A percentile compares a stretch with the other conserved stretches of the same genome.
phyloP scores from a whole-genome alignment of 2,888 invertebrate species.

The Trachelus iudaicus region DNA sequence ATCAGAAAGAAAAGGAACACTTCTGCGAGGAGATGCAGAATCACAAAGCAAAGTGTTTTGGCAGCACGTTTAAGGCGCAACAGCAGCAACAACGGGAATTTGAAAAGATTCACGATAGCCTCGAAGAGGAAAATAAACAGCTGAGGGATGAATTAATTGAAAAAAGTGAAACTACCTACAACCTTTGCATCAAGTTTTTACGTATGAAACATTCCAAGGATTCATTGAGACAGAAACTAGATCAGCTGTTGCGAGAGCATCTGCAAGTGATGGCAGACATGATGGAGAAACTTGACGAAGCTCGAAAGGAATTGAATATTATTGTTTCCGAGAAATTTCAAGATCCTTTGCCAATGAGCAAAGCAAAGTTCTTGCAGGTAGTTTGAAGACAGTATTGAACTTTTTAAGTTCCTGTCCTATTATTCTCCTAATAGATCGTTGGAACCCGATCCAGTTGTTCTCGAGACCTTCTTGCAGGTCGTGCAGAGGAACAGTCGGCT shows the following conservation, averaged over 20 bases:
- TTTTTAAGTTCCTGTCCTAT: background rate
- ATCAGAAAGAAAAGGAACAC: slow-evolving; percentile 69
- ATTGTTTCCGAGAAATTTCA: slow-evolving; percentile 51
- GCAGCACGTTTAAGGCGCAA: slow-evolving; percentile 30
- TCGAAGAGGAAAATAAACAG: slow-evolving; percentile 42
- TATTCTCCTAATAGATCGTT: background rate
- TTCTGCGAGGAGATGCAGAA: slow-evolving; percentile 68
- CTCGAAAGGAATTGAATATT: slow-evolving; percentile 46
- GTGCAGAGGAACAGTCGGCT: slow-evolving; percentile 48
- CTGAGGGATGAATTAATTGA: slow-evolving; percentile 37
- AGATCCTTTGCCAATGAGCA: slow-evolving; percentile 45
- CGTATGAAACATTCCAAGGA: slow-evolving; percentile 51
- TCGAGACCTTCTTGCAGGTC: slow-evolving; percentile 31
- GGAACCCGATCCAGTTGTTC: background rate
- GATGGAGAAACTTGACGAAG: slow-evolving; percentile 54
- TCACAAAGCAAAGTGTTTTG: slow-evolving; percentile 48
- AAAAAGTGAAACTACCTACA: slow-evolving; percentile 43
- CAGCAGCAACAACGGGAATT: slow-evolving; percentile 30
- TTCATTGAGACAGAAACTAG: slow-evolving; percentile 39
- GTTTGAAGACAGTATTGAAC: background rate
- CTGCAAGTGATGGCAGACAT: slow-evolving; percentile 50
- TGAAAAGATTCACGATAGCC: slow-evolving; percentile 29
- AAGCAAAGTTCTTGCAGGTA: slow-evolving; percentile 50
- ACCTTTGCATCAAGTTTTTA: slow-evolving; percentile 49
- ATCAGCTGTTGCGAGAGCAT: slow-evolving; percentile 44